Base-by-base conservation (phyloP, 2,797 vertebrate genomes). In the Phylloscopus collybita region DNA sequence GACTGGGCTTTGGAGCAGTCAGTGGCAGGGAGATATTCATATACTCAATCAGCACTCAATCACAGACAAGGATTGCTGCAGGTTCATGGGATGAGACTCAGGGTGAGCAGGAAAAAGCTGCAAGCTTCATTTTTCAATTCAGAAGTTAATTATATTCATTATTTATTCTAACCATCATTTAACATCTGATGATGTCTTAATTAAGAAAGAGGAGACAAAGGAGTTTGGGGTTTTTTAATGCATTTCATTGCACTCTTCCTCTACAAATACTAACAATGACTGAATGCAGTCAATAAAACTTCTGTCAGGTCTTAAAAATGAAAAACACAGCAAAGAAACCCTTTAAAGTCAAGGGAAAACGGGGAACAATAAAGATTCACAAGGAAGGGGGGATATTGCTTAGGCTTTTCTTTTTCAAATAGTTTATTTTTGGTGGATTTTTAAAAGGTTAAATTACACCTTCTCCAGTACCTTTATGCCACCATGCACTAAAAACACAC, bases 21-120 rank as follows among this genome's bases (percentile, higher is more conserved):
- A 44, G 27, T 11, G 57, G 51, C 38, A 72, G 42, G 17, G 69
- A 81, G 40, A 34, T 6, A 27, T 0, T 1, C 51, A 8, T 34
- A 34, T 34, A 34, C 34, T 34, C 34, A 34, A 34, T 34, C 34
- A 62, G 27, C 13, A 20, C 25, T 44, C 49, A 18, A 27, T 4
- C 67, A 50, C 23, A 32, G 36, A 30, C 22, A 23, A 6, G 0
- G 1, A 21, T 0, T 47, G 61, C 4, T 44, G 34, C 60, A 54
- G 54, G 6, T 62, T 14, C 13, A n/a, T 0, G 1, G 26, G 6
- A 50, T 6, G 8, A 2, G 1, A 45, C 22, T 40, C 57, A 8
- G 44, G 1, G 8, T 12, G 32, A 78, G 49, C 64, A 60, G 23
- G 13, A 38, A 70, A 61, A 56, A 62, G 56, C 69, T 38, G 12